phyloP scores from a whole-genome alignment of 2,797 vertebrate genomes.

The Cheirogaleus major region DNA sequence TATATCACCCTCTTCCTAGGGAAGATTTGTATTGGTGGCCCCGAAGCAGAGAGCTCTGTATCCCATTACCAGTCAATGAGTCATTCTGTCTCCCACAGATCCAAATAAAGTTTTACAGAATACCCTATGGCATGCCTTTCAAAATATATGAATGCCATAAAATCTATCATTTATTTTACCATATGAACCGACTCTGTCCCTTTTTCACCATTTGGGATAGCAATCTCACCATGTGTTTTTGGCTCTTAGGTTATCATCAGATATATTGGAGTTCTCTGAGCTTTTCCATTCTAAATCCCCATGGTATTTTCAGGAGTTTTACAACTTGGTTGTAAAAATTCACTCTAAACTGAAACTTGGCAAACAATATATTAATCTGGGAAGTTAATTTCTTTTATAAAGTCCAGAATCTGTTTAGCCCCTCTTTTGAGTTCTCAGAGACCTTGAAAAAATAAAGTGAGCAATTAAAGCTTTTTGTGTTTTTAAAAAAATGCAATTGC shows the following conservation, averaged over 20 bases:
- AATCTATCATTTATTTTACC: conserved; percentile 69
- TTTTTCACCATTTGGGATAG: conserved; percentile 73
- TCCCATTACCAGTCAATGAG: conserved; percentile 76
- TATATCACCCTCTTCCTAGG: conserved; percentile 47
- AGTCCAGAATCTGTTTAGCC: conserved; percentile 77
- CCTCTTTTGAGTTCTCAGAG: conserved; percentile 73
- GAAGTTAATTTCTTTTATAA: conserved; percentile 80
- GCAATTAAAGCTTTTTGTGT: conserved; percentile 65
- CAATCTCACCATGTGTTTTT: conserved; percentile 72
- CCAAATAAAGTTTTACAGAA: conserved; percentile 73
- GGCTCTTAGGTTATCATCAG: conserved; percentile 75
- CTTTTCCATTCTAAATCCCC: conserved; percentile 72
- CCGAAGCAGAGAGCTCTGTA: conserved; percentile 61
- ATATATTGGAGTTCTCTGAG: conserved; percentile 63
- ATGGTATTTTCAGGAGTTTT: conserved; percentile 76
- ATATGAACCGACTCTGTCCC: conserved; percentile 55
- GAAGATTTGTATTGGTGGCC: conserved; percentile 72
- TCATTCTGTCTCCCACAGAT: conserved; percentile 75
- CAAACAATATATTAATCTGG: conserved; percentile 72
- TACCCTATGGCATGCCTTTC: conserved; percentile 73
- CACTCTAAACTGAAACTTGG: conserved; percentile 73
- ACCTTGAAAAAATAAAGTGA: conserved; percentile 77
- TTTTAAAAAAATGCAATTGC: conserved; percentile 55
- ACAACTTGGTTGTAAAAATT: conserved; percentile 76
- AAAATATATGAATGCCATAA: conserved; percentile 73